Evolutionary conservation across 2,888 invertebrate species (phyloP).

Genomic region (Choristoneura rosaceana): DNA sequence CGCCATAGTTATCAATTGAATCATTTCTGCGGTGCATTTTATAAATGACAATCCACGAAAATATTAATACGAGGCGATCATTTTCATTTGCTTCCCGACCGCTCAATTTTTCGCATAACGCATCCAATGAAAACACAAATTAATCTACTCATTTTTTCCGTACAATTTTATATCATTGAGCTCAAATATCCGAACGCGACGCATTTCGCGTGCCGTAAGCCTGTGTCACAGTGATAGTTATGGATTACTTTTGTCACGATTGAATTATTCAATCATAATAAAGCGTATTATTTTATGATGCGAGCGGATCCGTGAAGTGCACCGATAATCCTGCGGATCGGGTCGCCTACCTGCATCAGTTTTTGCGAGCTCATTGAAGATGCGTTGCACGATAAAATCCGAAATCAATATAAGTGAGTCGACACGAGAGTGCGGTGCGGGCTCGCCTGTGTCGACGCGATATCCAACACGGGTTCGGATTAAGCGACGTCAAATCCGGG

Average conservation of each 20-base stretch:
- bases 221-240: slow-evolving; percentile 75
- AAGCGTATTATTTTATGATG: slow-evolving; percentile 57
- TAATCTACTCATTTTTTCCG: slow-evolving; percentile 85
- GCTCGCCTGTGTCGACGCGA: slow-evolving; percentile 85
- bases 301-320: slow-evolving; percentile 53
- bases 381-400: slow-evolving; percentile 62
- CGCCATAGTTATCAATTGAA: slow-evolving; percentile 42
- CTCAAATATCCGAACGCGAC: slow-evolving; percentile 76
- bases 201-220: slow-evolving; percentile 74
- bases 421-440: slow-evolving; percentile 68
- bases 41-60: slow-evolving; percentile 69
- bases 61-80: slow-evolving; percentile 76
- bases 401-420: slow-evolving; percentile 74
- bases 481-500: slow-evolving; percentile 86
- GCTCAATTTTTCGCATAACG: slow-evolving; percentile 84
- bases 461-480: slow-evolving; percentile 88
- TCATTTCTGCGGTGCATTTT: slow-evolving; percentile 48
- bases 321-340: slow-evolving; percentile 60
- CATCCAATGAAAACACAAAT: slow-evolving; percentile 83
- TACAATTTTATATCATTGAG: slow-evolving; percentile 83
- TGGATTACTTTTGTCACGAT: slow-evolving; percentile 77
- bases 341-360: slow-evolving; percentile 59
- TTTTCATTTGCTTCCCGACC: slow-evolving; percentile 78
- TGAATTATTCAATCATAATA: slow-evolving; percentile 75
- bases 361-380: slow-evolving; percentile 59